Base-by-base conservation (phyloP, 2,113 vertebrate genomes). In the Calidris pygmaea region DNA sequence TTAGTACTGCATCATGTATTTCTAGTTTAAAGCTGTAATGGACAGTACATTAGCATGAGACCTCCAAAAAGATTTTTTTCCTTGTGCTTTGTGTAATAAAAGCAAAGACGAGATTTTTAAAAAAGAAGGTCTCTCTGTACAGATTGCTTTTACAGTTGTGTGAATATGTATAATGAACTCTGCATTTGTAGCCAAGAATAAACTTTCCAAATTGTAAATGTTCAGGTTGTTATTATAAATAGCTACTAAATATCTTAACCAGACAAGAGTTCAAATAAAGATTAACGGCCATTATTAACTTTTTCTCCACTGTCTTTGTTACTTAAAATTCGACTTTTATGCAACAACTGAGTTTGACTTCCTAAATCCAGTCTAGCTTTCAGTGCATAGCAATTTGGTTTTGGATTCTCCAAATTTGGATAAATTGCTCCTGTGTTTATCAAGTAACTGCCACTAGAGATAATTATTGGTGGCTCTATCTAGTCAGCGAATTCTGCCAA, bases 151-250 rank as follows among this genome's bases (percentile, higher is more conserved):
- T 89, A 71, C 68, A 77, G 6, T 47, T 53, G 76, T 97, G 94
- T 97, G 93, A 97, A 96, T 97, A 95, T 96, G 90, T 96, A 92
- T 48, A 79, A 95, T 95, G 88, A 96, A 95, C 91, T 96, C 93
- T 79, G 90, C 91, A 84, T 87, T 90, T 87, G 48, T 96, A 96
- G 90, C 89, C 89, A 62, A 77, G 95, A 95, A 50, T 55, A 63
- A 86, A 87, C 95, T 75, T 91, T 39, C 24, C 43, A 90, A 95
- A 97, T 11, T 97, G 91, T 96, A 96, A 95, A 97, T 94, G 94
- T 88, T 94, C 90, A 52, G 90, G 93, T 82, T 74, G 77, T 83
- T 92, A n/a, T 59, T 96, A 97, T 97, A 97, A 97, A 97, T 88
- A 93, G 71, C 43, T 94, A 87, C 37, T 55, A 85, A 92, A 50